phyloP scores from a whole-genome alignment of 2,113 vertebrate genomes.

The Dasyurus viverrinus region DNA sequence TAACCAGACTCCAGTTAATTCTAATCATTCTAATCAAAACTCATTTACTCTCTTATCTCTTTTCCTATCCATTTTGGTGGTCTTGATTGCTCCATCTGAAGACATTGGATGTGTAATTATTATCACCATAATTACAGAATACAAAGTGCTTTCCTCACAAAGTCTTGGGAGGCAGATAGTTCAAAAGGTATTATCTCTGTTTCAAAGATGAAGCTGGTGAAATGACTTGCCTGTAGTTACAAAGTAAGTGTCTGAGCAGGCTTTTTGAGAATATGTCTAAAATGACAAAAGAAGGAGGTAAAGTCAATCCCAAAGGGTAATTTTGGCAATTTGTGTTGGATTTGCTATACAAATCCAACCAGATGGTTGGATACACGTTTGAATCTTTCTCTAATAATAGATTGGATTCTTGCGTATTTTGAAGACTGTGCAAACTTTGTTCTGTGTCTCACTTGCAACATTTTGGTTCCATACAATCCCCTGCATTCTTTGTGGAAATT shows the following conservation, averaged over 20 bases:
- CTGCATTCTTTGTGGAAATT: not conserved
- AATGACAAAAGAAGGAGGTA: not conserved
- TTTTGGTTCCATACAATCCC: not conserved
- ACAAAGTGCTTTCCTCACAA: not conserved
- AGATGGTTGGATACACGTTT: not conserved
- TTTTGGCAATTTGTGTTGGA: not conserved
- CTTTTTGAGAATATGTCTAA: too few relatives aligned
- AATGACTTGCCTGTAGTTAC: too few relatives aligned
- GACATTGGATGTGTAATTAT: too few relatives aligned
- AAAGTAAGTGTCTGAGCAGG: too few relatives aligned
- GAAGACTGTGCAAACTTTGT: not conserved
- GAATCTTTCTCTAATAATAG: not conserved
- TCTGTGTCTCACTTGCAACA: not conserved
- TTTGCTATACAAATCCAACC: not conserved
- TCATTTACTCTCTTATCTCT: too few relatives aligned
- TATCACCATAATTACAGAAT: too few relatives aligned
- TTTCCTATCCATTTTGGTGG: too few relatives aligned
- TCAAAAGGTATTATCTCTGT: not conserved
- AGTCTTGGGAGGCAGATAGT: fast-evolving
- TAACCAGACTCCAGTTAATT: too few relatives aligned
- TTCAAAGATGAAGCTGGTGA: fast-evolving
- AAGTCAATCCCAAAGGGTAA: not conserved
- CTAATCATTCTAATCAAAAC: too few relatives aligned
- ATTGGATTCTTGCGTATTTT: not conserved
- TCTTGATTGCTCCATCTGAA: too few relatives aligned